A percentile compares a stretch with the other conserved stretches of the same genome.
phyloP scores from a whole-genome alignment of 2,113 vertebrate genomes.

The Eudyptes chrysolophus region DNA sequence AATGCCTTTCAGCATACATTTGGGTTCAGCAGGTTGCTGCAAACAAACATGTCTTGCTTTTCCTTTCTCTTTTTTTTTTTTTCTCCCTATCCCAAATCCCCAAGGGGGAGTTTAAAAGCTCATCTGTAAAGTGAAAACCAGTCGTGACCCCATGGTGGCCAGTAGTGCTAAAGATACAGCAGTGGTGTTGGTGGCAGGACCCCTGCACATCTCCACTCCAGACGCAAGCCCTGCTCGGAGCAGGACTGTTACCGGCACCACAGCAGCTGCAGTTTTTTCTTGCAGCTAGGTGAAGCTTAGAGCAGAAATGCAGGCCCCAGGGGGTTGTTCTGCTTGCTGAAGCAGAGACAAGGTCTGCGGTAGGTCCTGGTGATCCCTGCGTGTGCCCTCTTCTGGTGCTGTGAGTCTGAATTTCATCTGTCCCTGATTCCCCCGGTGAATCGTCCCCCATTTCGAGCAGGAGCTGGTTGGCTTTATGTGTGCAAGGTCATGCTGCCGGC shows the following conservation, averaged over 20 bases:
- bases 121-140: not conserved
- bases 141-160: not conserved
- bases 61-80: not conserved
- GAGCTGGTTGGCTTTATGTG: not conserved
- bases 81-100: not conserved
- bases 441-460: rapidly evolving
- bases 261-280: not conserved
- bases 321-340: not conserved
- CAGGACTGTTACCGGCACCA: not conserved
- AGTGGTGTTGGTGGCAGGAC: not conserved
- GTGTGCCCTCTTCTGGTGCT: not conserved
- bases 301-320: not conserved
- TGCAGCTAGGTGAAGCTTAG: not conserved
- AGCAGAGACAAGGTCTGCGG: not conserved
- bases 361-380: not conserved
- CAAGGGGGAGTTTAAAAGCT: not conserved
- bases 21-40: not conserved
- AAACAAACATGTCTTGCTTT: not conserved
- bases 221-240: not conserved
- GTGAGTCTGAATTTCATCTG: not conserved
- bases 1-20: not conserved
- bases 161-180: not conserved
- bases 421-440: rapidly evolving
- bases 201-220: not conserved
- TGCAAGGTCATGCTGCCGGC: not conserved